Conservation (phyloP, 2,113 vertebrate species). For the Antechinus flavipes region DNA sequence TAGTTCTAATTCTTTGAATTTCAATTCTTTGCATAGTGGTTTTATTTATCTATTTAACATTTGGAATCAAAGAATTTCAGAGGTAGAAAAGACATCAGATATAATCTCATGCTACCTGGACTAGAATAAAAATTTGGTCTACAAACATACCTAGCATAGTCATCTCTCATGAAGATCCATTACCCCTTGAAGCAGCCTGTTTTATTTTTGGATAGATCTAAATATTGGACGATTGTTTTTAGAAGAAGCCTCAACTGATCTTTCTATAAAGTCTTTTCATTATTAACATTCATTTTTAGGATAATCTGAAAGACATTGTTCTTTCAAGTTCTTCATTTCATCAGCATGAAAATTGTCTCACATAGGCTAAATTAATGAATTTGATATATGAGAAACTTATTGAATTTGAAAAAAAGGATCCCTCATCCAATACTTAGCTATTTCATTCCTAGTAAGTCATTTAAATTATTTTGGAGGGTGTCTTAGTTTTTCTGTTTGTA, state of each 20-base stretch:
- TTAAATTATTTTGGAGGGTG: background rate
- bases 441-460: background rate
- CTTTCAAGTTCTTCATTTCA: constrained; percentile 1
- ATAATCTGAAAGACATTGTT: background rate
- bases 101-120: background rate
- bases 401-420: background rate
- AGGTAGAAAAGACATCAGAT: background rate
- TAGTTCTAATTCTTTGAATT: background rate
- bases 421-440: background rate
- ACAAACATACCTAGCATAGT: background rate
- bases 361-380: background rate
- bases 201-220: background rate
- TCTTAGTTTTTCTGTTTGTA: background rate
- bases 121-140: background rate
- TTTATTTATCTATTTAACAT: background rate
- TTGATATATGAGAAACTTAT: background rate
- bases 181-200: background rate
- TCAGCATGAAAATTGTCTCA: constrained; percentile 40
- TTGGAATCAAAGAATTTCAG: background rate
- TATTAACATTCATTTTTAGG: background rate
- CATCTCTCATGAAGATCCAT: background rate
- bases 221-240: background rate
- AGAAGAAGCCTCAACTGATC: background rate
- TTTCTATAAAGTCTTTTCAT: background rate
- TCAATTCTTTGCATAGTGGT: background rate